Conservation (phyloP, 2,113 vertebrate genomes). For the Hippocampus abdominalis region DNA sequence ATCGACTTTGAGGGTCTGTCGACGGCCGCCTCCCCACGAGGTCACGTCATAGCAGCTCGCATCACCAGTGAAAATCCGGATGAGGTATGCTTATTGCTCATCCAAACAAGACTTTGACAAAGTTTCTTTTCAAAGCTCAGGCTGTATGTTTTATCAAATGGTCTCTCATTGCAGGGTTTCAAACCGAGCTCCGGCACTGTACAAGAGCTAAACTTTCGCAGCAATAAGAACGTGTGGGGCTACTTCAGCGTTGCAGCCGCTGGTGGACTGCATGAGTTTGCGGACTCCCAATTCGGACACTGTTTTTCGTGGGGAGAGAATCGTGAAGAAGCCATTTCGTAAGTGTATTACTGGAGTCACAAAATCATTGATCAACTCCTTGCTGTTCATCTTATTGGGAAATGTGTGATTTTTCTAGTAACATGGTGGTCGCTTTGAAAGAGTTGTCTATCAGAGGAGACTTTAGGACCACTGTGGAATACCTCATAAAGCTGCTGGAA, state of each 20-base stretch:
- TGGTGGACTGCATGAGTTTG: conserved; percentile 96
- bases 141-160: not conserved
- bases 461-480: conserved; percentile 97
- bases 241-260: conserved; percentile 98
- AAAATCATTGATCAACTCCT: not conserved
- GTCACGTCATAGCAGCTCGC: conserved; percentile 95
- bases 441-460: conserved; percentile 96
- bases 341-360: conserved; percentile 57
- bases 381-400: not conserved
- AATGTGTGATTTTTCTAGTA: conserved; percentile 66
- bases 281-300: conserved; percentile 97
- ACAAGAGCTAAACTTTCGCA: conserved; percentile 97
- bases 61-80: conserved; percentile 99
- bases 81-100: conserved; percentile 73
- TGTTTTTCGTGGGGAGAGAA: conserved; percentile 99
- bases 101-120: not conserved
- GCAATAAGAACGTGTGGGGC: conserved; percentile 98
- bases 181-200: conserved; percentile 98
- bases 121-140: not conserved
- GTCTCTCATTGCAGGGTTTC: conserved; percentile 79
- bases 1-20: conserved; percentile 92
- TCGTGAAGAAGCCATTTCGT: conserved; percentile 98
- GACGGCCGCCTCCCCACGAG: conserved; percentile 85
- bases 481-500: conserved; percentile 94
- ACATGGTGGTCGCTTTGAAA: conserved; percentile 98